Conservation (phyloP, 2,113 vertebrate species). For the Scomber scombrus region DNA sequence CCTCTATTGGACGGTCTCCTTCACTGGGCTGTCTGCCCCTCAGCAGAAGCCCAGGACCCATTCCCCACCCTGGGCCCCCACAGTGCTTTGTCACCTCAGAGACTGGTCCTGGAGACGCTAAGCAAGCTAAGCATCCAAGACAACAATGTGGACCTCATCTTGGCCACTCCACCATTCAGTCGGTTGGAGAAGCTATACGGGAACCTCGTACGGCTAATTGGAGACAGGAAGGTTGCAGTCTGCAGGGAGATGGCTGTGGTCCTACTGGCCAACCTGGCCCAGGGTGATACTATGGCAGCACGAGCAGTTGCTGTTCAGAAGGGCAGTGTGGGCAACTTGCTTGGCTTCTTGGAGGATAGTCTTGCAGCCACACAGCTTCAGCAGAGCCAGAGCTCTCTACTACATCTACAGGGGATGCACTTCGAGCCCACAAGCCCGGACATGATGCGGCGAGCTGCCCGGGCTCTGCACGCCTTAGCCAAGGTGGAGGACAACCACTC, state of each 20-base stretch:
- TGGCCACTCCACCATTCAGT: constrained; percentile 96
- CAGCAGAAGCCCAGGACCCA: constrained; percentile 98
- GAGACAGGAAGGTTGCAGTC: constrained; percentile 97
- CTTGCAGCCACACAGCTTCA: constrained; percentile 98
- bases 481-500: constrained; percentile 99
- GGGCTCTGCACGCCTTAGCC: constrained; percentile 96
- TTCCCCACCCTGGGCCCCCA: constrained; percentile 96
- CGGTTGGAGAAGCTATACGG: constrained; percentile 97
- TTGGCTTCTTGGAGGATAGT: constrained; percentile 98
- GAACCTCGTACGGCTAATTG: constrained; percentile 96
- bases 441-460: constrained; percentile 99
- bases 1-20: constrained; percentile 97
- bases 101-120: constrained; percentile 98
- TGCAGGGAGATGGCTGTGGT: constrained; percentile 99
- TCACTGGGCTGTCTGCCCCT: constrained; percentile 98
- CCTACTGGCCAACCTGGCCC: constrained; percentile 98
- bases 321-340: constrained; percentile 96
- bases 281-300: constrained; percentile 96
- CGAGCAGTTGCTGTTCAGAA: constrained; percentile 97
- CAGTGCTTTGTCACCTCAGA: constrained; percentile 96
- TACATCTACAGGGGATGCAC: constrained; percentile 96
- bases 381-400: constrained; percentile 94
- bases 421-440: constrained; percentile 98
- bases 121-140: constrained; percentile 99
- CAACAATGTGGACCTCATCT: constrained; percentile 99